These are phyloP conservation scores for Lomographa bimaculata DNA, from an alignment of 2,888 invertebrate species.

Conservation along the genomic window DNA sequence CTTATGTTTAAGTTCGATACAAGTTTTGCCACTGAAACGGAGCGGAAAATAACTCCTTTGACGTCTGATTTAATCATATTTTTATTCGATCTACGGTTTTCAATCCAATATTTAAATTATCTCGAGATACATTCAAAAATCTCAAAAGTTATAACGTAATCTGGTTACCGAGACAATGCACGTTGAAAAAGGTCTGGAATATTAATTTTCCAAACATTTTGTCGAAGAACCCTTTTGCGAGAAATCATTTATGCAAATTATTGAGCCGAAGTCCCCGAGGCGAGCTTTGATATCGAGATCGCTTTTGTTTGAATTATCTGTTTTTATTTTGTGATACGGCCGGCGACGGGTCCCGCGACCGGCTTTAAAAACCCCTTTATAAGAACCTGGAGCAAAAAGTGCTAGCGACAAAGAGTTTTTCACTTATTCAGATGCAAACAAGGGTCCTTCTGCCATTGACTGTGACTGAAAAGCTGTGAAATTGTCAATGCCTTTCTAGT, in stretches of 20 bases:
- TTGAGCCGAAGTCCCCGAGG: conserved; percentile 24
- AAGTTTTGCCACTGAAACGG: conserved; percentile 61
- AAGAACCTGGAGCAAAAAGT: conserved; percentile 28
- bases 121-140: conserved; percentile 39
- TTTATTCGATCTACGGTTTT: conserved; percentile 4
- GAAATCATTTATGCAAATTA: conserved; percentile 37
- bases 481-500: conserved; percentile 15
- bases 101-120: conserved; percentile 33
- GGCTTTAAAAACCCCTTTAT: conserved; percentile 27
- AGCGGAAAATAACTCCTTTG: conserved; percentile 32
- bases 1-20: conserved; percentile 78
- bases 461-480: conserved; percentile 24
- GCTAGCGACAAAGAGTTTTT: conserved; percentile 38
- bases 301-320: conserved; percentile 38
- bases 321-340: conserved; percentile 35
- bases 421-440: conserved; percentile 48
- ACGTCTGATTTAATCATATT: conserved; percentile 31
- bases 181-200: conserved; percentile 37
- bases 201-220: conserved; percentile 39
- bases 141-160: conserved; percentile 43
- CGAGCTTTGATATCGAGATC: conserved; percentile 19
- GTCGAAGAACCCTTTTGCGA: conserved; percentile 29
- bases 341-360: conserved; percentile 8
- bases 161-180: conserved; percentile 44
- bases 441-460: conserved; percentile 36